Conservation (phyloP, 2,113 vertebrate genomes). For the Chunga burmeisteri region DNA sequence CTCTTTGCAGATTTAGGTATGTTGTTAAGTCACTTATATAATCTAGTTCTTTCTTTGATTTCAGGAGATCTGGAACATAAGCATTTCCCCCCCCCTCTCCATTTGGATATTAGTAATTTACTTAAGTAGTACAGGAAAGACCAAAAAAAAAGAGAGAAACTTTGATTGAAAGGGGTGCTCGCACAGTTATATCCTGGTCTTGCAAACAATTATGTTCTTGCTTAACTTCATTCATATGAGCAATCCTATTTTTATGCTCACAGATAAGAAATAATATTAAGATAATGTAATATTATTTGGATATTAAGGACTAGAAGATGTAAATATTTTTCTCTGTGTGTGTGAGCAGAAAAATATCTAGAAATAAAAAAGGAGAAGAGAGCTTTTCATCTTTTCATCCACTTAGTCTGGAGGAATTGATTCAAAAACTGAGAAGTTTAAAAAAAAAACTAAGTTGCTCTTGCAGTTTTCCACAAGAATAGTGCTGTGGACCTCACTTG, state of each 20-base stretch:
- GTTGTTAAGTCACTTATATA: not conserved
- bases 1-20: not conserved
- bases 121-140: not conserved
- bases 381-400: not conserved
- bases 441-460: not conserved
- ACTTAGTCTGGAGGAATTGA: not conserved
- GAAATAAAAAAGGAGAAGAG: not conserved
- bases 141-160: not conserved
- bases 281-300: not conserved
- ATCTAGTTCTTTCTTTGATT: not conserved
- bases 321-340: not conserved
- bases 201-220: not conserved
- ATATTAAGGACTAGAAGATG: not conserved
- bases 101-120: not conserved
- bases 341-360: not conserved
- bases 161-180: not conserved
- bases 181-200: not conserved
- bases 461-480: not conserved
- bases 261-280: not conserved
- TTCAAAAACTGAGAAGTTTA: not conserved
- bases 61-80: not conserved
- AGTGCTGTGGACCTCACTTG: not conserved
- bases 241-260: not conserved
- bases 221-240: not conserved
- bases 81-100: accelerated